Percentiles rank a stretch among this genome's conserved stretches.
These are phyloP conservation scores for Serripes groenlandicus DNA, from an alignment of 2,888 invertebrate genomes.

Conservation along the genomic window DNA sequence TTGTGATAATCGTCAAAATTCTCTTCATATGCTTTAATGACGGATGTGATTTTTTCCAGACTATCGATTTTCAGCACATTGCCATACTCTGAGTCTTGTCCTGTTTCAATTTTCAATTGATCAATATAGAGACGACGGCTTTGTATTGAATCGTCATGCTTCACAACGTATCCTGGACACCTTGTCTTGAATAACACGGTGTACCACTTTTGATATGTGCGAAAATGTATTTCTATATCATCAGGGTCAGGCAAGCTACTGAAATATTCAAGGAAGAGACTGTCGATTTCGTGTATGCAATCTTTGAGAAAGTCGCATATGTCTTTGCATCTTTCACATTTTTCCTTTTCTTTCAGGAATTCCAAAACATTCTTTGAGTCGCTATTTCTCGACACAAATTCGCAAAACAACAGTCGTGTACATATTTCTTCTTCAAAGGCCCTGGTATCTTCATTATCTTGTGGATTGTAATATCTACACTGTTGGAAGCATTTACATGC, in stretches of 20 bases:
- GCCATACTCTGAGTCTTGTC: constrained; percentile 17
- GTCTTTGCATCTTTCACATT: not conserved
- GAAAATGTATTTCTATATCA: constrained; percentile 30
- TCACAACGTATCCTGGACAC: not conserved
- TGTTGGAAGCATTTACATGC: constrained; percentile 50
- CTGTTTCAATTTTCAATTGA: constrained; percentile 50
- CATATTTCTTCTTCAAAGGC: constrained; percentile 55
- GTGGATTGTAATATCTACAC: constrained; percentile 43
- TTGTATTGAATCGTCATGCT: constrained; percentile 31
- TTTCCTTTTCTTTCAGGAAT: constrained; percentile 9
- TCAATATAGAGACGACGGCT: constrained; percentile 53
- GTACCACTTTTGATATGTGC: constrained; percentile 42
- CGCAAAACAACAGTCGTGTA: constrained; percentile 55
- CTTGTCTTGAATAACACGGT: constrained; percentile 49
- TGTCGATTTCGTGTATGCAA: constrained; percentile 41
- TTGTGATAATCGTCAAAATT: constrained; percentile 43
- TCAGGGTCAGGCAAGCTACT: constrained; percentile 38
- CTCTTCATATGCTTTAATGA: constrained; percentile 52
- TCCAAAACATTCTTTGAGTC: not conserved
- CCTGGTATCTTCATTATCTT: constrained; percentile 41
- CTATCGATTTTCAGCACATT: constrained; percentile 41
- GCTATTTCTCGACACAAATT: not conserved
- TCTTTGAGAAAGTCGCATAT: constrained; percentile 41
- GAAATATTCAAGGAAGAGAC: constrained; percentile 62
- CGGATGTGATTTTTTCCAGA: constrained; percentile 41